These are phyloP conservation scores for Neofelis nebulosa DNA, from an alignment of 2,113 vertebrate genomes.

Conservation along the genomic window DNA sequence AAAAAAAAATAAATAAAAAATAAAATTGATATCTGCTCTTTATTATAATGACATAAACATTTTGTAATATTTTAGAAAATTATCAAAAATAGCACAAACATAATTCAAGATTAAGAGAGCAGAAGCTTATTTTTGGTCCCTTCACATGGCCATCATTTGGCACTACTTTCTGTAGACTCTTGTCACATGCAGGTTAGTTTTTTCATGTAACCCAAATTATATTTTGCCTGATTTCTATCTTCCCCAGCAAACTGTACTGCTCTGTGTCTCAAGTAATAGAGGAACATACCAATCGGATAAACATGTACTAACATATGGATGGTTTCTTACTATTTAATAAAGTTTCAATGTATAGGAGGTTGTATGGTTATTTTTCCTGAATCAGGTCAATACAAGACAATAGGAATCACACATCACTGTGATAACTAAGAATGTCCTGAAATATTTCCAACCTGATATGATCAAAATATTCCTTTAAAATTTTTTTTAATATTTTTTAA, in stretches of 20 bases:
- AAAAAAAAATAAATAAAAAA: no score
- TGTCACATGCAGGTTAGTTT: neutral
- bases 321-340: neutral
- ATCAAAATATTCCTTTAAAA: neutral
- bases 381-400: neutral
- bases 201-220: neutral
- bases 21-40: neutral
- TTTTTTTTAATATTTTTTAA: no score
- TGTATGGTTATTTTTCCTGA: neutral
- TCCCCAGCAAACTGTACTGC: neutral
- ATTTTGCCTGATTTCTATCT: neutral
- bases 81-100: neutral
- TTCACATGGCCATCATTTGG: neutral
- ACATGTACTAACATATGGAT: neutral
- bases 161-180: neutral
- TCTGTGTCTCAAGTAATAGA: neutral
- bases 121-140: neutral
- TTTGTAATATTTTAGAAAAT: neutral
- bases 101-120: neutral
- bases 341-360: neutral
- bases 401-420: neutral
- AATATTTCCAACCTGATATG: neutral
- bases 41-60: neutral
- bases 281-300: neutral
- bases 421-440: neutral